These are phyloP conservation scores for Silurus glanis DNA, from an alignment of 2,113 vertebrate species.

Conservation along the genomic window DNA sequence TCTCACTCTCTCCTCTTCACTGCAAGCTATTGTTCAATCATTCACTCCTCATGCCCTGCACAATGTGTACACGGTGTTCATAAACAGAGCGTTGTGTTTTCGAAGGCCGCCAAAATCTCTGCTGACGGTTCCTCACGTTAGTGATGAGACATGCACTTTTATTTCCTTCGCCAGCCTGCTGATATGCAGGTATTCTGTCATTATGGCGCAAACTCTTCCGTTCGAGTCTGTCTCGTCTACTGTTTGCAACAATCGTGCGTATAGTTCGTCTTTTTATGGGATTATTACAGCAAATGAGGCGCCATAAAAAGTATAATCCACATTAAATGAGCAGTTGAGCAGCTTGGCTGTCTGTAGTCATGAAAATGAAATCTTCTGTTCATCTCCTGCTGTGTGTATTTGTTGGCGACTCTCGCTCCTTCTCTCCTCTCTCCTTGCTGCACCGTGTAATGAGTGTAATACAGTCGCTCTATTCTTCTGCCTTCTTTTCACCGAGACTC, in stretches of 20 bases:
- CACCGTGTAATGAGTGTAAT: constrained; percentile 33
- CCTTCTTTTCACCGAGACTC: constrained; percentile 51
- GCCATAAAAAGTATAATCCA: constrained; percentile 33
- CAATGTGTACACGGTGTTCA: neutral
- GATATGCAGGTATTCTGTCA: neutral
- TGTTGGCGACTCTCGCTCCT: neutral
- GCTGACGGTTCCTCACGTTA: neutral
- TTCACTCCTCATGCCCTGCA: neutral
- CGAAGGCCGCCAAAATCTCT: neutral
- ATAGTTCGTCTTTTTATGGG: constrained; percentile 35
- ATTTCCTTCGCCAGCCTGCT: neutral
- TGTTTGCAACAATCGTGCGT: constrained; percentile 37
- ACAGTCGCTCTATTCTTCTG: constrained; percentile 47
- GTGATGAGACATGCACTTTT: neutral
- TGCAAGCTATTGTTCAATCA: neutral
- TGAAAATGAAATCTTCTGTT: constrained; percentile 57
- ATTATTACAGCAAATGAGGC: constrained; percentile 21
- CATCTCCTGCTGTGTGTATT: constrained; percentile 26
- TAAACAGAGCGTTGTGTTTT: neutral
- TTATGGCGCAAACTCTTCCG: neutral
- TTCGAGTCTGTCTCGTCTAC: neutral
- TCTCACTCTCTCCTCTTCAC: neutral
- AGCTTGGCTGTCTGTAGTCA: constrained; percentile 43
- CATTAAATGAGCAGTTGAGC: constrained; percentile 58
- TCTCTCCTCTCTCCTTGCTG: neutral